These are phyloP conservation scores for Imbricaverruca yamaguchii DNA, from an alignment of 2,888 invertebrate genomes.

Conservation along the genomic window DNA sequence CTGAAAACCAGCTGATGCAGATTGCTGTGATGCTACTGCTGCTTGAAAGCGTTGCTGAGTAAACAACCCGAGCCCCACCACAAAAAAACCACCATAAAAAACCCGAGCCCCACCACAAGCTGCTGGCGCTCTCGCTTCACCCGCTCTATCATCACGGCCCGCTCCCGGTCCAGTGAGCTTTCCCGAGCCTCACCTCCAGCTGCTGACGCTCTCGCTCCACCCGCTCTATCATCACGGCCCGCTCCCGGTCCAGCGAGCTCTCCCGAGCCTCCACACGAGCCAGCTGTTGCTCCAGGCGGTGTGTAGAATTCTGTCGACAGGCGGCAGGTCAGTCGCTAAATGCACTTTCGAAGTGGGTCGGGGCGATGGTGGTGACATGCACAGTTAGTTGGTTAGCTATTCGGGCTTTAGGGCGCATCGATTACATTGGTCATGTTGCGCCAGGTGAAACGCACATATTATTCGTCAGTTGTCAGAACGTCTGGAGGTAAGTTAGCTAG, in stretches of 20 bases:
- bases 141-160: neutral
- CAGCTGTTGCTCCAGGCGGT: neutral
- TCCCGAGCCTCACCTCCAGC: neutral
- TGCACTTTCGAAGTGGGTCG: neutral
- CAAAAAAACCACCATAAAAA: no score
- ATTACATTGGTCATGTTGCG: no score
- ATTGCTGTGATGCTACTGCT: no score
- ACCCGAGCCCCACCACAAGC: no score
- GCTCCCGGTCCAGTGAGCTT: neutral
- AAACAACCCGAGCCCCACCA: neutral
- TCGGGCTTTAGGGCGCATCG: neutral
- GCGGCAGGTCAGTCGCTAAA: no score
- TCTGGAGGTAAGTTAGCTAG: neutral
- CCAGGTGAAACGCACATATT: no score
- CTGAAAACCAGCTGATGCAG: no score
- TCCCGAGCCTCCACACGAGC: neutral
- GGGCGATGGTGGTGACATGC: neutral
- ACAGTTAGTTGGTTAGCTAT: neutral
- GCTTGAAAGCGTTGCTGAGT: no score
- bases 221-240: neutral
- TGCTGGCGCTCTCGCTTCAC: neutral
- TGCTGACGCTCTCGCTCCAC: constrained; percentile 10
- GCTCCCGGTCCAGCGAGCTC: neutral
- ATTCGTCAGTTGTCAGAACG: no score
- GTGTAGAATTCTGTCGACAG: neutral